Evolutionary conservation across 2,113 vertebrate genomes (phyloP).

Genomic region (Bufo gargarizans): DNA sequence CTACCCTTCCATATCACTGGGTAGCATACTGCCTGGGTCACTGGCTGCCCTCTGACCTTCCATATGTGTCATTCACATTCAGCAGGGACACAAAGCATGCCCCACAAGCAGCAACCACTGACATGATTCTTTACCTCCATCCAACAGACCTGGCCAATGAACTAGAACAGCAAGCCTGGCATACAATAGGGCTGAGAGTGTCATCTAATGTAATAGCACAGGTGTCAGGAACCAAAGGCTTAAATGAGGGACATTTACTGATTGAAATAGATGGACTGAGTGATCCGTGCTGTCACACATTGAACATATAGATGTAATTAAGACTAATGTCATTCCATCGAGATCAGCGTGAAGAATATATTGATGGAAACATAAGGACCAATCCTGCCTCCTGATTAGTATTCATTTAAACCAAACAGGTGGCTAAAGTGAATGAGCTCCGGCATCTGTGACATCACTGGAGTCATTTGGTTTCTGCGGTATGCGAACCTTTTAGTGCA

Average conservation of each 20-base stretch:
- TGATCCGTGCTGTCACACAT: not conserved
- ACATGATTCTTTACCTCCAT: not conserved
- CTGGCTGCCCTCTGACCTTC: slow-evolving; percentile 27
- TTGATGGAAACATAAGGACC: not conserved
- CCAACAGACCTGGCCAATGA: slow-evolving; percentile 4
- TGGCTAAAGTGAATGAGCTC: not conserved
- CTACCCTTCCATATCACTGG: not conserved
- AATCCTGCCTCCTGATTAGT: not conserved
- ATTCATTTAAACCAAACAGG: not conserved
- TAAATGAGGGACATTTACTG: slow-evolving; percentile 29
- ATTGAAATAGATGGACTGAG: slow-evolving; percentile 1
- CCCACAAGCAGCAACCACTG: slow-evolving; percentile 7
- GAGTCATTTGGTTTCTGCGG: not conserved
- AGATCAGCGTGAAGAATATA: not conserved
- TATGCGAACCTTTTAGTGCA: too few relatives aligned
- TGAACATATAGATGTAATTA: slow-evolving; percentile 1
- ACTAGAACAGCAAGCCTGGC: slow-evolving; percentile 5
- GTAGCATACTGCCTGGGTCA: slow-evolving; percentile 28
- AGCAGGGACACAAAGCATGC: slow-evolving; percentile 5
- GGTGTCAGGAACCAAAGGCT: slow-evolving; percentile 19
- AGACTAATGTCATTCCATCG: not conserved
- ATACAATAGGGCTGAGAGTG: not conserved
- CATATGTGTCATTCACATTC: slow-evolving; percentile 18
- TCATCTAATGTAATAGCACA: slow-evolving; percentile 8
- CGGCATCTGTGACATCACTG: not conserved